Percentiles rank a stretch among this genome's conserved stretches.
Evolutionary conservation across 2,113 vertebrate species (phyloP).

Genomic region (Centropristis striata): DNA sequence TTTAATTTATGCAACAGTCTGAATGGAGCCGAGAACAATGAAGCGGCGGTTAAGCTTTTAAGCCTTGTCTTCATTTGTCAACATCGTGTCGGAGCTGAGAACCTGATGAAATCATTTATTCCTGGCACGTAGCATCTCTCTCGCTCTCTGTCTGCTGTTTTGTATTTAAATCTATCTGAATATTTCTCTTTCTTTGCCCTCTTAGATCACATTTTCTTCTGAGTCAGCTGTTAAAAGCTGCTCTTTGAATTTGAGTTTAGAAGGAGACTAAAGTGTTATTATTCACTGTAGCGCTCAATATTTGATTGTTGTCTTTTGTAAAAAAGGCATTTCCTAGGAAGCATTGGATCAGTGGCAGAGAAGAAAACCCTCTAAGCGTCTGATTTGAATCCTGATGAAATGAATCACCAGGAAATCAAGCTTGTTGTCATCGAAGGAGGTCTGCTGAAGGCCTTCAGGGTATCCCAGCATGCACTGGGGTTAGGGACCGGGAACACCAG

Average conservation of each 20-base stretch:
- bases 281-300: neutral
- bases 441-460: neutral
- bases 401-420: constrained; percentile 11
- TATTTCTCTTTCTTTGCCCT: neutral
- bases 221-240: neutral
- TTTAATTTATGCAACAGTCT: constrained; percentile 43
- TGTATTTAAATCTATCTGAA: neutral
- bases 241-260: neutral
- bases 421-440: neutral
- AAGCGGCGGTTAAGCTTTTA: constrained; percentile 38
- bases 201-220: neutral
- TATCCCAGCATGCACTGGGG: constrained; percentile 26
- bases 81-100: neutral
- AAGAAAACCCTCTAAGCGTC: neutral
- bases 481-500: neutral
- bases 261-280: neutral
- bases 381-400: constrained; percentile 19
- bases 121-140: neutral
- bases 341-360: neutral
- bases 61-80: constrained; percentile 43
- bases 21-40: constrained; percentile 32
- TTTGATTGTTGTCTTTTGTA: neutral
- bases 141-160: too few relatives aligned
- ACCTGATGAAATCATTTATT: constrained; percentile 29
- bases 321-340: constrained; percentile 17